These are phyloP conservation scores for Prunella himalayana DNA, from an alignment of 2,113 vertebrate genomes.

Conservation along the genomic window DNA sequence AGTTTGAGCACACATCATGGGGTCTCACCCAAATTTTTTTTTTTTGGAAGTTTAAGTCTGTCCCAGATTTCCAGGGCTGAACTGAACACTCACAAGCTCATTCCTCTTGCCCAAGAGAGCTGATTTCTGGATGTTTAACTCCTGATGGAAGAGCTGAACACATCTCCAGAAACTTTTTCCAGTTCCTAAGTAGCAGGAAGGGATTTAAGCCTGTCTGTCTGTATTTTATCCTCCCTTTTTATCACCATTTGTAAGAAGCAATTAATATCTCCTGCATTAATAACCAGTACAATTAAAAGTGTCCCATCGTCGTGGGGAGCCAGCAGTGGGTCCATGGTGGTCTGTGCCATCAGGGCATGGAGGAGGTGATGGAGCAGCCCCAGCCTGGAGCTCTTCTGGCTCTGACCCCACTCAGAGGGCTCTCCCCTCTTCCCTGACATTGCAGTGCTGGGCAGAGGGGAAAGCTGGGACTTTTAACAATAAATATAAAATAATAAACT, in stretches of 20 bases:
- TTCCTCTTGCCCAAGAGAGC: neutral
- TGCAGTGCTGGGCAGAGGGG: neutral
- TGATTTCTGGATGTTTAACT: neutral
- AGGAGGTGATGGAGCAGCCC: neutral
- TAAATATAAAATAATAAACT: neutral
- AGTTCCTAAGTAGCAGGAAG: neutral
- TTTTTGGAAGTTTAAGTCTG: neutral
- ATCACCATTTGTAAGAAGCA: neutral
- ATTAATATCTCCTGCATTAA: neutral
- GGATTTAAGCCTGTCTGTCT: fast-evolving
- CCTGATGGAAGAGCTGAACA: neutral
- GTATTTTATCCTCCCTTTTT: neutral
- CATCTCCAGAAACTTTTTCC: neutral
- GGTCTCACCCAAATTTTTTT: neutral
- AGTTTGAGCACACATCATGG: fast-evolving
- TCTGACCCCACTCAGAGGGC: fast-evolving
- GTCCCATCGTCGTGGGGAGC: neutral
- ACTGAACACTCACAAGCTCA: neutral
- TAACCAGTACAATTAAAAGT: neutral
- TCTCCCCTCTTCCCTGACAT: neutral
- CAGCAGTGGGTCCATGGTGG: fast-evolving
- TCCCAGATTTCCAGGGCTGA: neutral
- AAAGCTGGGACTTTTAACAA: neutral
- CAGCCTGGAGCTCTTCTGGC: neutral
- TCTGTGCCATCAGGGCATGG: neutral